phyloP scores from a whole-genome alignment of 2,888 invertebrate genomes.

The Diplolepis rosae region DNA sequence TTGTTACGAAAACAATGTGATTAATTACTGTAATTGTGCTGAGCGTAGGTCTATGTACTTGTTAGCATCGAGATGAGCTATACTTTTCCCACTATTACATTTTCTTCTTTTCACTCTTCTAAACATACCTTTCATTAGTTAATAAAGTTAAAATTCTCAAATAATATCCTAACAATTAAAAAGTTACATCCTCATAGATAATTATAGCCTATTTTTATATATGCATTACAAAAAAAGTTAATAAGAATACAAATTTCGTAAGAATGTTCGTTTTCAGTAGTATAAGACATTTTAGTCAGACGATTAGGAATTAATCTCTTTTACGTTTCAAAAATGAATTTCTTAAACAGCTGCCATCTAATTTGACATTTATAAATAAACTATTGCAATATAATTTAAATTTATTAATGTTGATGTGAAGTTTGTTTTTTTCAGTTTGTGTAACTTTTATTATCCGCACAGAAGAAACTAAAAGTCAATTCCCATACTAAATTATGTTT shows the following conservation, averaged over 20 bases:
- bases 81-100: not conserved
- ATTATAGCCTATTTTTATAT: too few species aligned
- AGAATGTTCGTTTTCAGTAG: not conserved
- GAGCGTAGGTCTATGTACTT: slow-evolving; percentile 54
- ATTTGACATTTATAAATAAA: too few species aligned
- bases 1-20: slow-evolving; percentile 65
- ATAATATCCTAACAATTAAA: too few species aligned
- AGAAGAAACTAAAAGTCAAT: not conserved
- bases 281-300: not conserved
- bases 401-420: too few species aligned
- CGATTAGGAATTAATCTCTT: not conserved
- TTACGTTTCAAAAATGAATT: not conserved
- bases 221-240: not conserved
- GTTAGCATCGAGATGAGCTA: slow-evolving; percentile 40
- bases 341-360: too few species aligned
- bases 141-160: too few species aligned
- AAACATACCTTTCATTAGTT: too few species aligned
- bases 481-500: slow-evolving; percentile 8
- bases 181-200: too few species aligned
- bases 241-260: not conserved
- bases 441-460: not conserved
- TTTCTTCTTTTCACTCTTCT: slow-evolving; percentile 22
- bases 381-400: too few species aligned
- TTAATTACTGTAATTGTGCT: slow-evolving; percentile 63
- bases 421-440: not conserved